phyloP scores from a whole-genome alignment of 1,140 invertebrate species.

The Bathynomus jamesi region DNA sequence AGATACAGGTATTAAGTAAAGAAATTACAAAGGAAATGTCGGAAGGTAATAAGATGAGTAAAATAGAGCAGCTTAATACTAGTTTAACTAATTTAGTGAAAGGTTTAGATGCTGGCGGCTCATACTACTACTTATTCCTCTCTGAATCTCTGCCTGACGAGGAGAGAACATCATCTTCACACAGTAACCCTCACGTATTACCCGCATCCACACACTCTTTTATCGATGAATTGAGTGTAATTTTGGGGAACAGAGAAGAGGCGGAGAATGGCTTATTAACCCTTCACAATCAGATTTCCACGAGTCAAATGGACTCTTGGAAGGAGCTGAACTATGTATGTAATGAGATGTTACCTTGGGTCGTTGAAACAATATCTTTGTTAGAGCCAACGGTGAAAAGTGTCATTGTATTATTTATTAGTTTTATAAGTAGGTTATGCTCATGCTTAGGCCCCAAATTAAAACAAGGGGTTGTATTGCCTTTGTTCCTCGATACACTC shows the following conservation, averaged over 20 bases:
- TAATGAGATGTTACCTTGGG: neutral
- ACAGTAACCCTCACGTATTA: neutral
- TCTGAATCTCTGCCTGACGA: neutral
- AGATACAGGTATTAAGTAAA: neutral
- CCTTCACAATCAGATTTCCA: constrained; percentile 17
- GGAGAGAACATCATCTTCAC: no score
- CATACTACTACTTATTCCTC: neutral
- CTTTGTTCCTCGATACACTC: constrained; percentile 48
- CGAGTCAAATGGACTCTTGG: constrained; percentile 22
- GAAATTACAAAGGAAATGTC: constrained; percentile 3
- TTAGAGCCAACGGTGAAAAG: constrained; percentile 4
- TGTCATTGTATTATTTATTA: constrained; percentile 42
- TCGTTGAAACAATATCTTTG: neutral
- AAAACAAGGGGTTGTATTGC: constrained; percentile 47
- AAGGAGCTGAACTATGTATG: constrained; percentile 18
- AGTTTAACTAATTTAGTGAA: neutral
- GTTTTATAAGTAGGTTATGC: constrained; percentile 46
- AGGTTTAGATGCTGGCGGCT: neutral
- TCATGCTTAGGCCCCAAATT: constrained; percentile 49
- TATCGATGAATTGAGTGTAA: constrained; percentile 17
- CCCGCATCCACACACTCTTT: neutral
- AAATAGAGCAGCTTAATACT: constrained; percentile 11
- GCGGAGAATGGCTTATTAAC: neutral
- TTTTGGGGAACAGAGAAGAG: constrained; percentile 9
- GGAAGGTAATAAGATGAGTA: constrained; percentile 14